Percentiles rank a stretch among this genome's conserved stretches.
These are phyloP conservation scores for Hypsopygia costalis DNA, from an alignment of 2,888 invertebrate species.

Conservation along the genomic window DNA sequence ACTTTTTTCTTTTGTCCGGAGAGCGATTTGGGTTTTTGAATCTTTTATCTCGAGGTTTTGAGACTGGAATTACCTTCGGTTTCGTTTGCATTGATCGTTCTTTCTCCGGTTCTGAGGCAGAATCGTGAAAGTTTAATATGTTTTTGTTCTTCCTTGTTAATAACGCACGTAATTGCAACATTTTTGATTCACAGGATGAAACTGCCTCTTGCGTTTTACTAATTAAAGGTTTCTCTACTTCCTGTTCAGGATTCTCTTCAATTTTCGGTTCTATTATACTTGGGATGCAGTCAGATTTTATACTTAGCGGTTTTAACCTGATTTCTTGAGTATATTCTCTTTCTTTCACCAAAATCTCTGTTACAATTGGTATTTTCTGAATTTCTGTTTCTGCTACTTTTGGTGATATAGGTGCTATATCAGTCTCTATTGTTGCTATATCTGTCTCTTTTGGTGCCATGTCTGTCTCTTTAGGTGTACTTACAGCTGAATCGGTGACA, in stretches of 20 bases:
- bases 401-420: background rate
- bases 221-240: constrained; percentile 5
- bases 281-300: no score
- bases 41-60: constrained; percentile 32
- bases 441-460: background rate
- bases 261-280: background rate
- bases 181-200: constrained; percentile 59
- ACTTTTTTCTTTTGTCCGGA: constrained; percentile 34
- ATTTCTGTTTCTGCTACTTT: no score
- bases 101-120: constrained; percentile 16
- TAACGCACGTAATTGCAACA: constrained; percentile 52
- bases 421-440: background rate
- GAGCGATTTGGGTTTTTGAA: constrained; percentile 41
- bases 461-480: background rate
- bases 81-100: constrained; percentile 16
- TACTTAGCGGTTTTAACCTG: no score
- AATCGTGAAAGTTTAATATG: constrained; percentile 18
- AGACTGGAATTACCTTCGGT: constrained; percentile 25
- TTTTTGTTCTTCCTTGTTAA: constrained; percentile 34
- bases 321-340: no score
- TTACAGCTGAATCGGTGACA: no score
- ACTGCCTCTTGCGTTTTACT: constrained; percentile 34
- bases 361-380: no score
- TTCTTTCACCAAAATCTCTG: no score
- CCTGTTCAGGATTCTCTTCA: background rate